phyloP scores from a whole-genome alignment of 2,113 vertebrate genomes.

The Hemiscyllium ocellatum region DNA sequence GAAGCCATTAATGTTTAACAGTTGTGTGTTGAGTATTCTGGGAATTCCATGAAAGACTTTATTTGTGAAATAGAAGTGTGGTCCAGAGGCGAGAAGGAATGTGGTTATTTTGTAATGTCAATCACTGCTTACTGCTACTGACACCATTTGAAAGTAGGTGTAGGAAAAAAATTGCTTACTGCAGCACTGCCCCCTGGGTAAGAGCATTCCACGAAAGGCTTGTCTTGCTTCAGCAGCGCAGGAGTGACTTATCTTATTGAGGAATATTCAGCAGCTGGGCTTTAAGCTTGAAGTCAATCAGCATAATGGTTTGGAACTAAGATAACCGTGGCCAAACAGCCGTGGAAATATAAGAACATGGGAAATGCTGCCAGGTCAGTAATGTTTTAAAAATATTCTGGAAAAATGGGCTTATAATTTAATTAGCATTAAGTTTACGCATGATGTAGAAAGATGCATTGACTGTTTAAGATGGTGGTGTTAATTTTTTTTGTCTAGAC shows the following conservation, averaged over 20 bases:
- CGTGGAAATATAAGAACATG: constrained; percentile 11
- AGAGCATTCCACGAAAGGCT: constrained; percentile 4
- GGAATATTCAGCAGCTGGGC: constrained; percentile 22
- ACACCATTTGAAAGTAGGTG: constrained; percentile 4
- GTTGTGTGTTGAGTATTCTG: not conserved
- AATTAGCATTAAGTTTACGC: constrained; percentile 21
- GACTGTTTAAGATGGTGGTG: not conserved
- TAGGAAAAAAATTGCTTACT: constrained; percentile 6
- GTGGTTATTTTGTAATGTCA: constrained; percentile 5
- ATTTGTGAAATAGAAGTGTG: not conserved
- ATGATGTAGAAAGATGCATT: not conserved
- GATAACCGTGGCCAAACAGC: constrained; percentile 6
- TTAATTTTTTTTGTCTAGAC: not conserved
- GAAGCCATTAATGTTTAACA: not conserved
- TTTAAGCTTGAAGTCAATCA: constrained; percentile 25
- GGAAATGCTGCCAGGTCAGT: constrained; percentile 36
- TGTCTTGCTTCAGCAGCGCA: constrained; percentile 24
- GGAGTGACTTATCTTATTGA: constrained; percentile 24
- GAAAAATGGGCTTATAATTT: not conserved
- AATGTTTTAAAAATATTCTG: not conserved
- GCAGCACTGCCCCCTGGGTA: constrained; percentile 33
- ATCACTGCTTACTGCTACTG: constrained; percentile 18
- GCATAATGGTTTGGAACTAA: not conserved
- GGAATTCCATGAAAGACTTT: not conserved
- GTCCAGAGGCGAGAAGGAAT: not conserved